Percentiles rank a stretch among this genome's conserved stretches.
These are phyloP conservation scores for Pseudomugil gertrudae DNA, from an alignment of 2,797 vertebrate species.

Conservation along the genomic window DNA sequence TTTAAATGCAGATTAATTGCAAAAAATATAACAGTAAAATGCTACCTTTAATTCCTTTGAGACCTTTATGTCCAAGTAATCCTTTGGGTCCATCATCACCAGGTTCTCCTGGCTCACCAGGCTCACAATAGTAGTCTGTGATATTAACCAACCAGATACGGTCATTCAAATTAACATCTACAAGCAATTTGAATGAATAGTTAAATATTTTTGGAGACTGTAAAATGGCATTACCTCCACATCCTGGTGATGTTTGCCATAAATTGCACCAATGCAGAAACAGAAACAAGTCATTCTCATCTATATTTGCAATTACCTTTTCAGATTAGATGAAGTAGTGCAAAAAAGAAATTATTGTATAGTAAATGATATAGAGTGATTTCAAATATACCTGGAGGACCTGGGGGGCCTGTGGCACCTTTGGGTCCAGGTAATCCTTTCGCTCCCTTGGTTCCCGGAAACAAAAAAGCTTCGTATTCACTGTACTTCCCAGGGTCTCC, in stretches of 20 bases:
- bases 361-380: not conserved
- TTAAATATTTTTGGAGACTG: not conserved
- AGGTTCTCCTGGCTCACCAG: conserved; percentile 52
- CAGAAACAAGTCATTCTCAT: conserved; percentile 12
- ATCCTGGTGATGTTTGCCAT: conserved; percentile 42
- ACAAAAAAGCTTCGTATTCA: not conserved
- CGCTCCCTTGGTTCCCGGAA: conserved; percentile 57
- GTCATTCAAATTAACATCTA: not conserved
- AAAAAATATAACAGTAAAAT: not conserved
- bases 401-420: conserved; percentile 59
- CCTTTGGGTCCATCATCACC: conserved; percentile 62
- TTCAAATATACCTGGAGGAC: conserved; percentile 58
- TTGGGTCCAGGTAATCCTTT: conserved; percentile 56
- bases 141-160: conserved; percentile 12
- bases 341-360: not conserved
- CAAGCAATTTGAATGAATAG: not conserved
- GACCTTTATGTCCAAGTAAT: conserved; percentile 50
- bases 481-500: conserved; percentile 59
- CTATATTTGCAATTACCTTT: not conserved
- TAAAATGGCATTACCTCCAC: conserved; percentile 53
- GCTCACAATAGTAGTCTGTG: conserved; percentile 65
- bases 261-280: conserved; percentile 25
- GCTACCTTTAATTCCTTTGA: conserved; percentile 69
- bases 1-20: not conserved
- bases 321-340: conserved; percentile 4